A percentile compares a stretch with the other conserved stretches of the same genome.
phyloP scores from a whole-genome alignment of 2,113 vertebrate species.

The Thamnaconus septentrionalis region DNA sequence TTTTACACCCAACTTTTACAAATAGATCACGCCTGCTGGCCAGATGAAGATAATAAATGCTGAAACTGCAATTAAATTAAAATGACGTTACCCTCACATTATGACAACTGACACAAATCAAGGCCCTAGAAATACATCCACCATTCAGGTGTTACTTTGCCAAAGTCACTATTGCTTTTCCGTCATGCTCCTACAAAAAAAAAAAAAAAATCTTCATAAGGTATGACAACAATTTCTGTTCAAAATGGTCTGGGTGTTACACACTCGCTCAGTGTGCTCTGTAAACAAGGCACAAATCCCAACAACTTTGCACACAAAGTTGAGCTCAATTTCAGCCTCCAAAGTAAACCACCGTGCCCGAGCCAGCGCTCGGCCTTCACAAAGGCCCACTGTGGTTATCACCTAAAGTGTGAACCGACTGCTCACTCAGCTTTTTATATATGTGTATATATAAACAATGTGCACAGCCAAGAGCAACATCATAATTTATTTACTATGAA shows the following conservation, averaged over 20 bases:
- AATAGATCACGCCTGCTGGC: no score
- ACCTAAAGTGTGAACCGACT: slow-evolving; percentile 75
- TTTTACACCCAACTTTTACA: no score
- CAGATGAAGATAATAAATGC: no score
- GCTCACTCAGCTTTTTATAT: slow-evolving; percentile 61
- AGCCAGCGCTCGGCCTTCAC: slow-evolving; percentile 62
- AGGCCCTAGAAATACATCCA: no score
- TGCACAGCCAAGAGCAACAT: slow-evolving; percentile 70
- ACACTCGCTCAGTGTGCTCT: slow-evolving; percentile 35
- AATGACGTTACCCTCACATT: no score
- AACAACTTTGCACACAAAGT: slow-evolving; percentile 46
- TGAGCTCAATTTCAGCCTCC: slow-evolving; percentile 69
- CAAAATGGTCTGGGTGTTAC: background rate
- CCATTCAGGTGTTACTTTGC: no score
- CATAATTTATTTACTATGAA: slow-evolving; percentile 72
- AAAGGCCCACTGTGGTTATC: slow-evolving; percentile 79
- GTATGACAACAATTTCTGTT: no score
- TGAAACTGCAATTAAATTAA: no score
- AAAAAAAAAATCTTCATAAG: no score
- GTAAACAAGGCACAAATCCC: slow-evolving; percentile 71
- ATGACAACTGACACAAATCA: no score
- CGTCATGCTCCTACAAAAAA: no score
- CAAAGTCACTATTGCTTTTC: no score
- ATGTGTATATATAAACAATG: slow-evolving; percentile 56
- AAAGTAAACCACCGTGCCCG: slow-evolving; percentile 64